phyloP scores from a whole-genome alignment of 2,888 invertebrate species.

The Uloborus plumipes region DNA sequence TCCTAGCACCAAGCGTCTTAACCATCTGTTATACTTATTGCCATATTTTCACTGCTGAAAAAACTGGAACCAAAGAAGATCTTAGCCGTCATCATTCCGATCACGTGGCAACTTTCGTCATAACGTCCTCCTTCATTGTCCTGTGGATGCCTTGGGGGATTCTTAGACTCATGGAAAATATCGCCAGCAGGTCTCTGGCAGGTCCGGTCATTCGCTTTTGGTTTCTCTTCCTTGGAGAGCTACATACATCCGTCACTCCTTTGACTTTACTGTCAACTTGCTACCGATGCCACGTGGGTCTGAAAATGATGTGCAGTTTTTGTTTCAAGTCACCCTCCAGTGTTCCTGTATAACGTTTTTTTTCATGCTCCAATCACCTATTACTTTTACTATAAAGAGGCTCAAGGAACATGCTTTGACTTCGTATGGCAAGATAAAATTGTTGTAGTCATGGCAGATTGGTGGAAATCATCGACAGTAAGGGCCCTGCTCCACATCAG shows the following conservation, averaged over 20 bases:
- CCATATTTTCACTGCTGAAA: conserved; percentile 90
- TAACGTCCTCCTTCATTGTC: conserved; percentile 30
- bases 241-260: conserved; percentile 38
- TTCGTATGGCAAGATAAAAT: no score
- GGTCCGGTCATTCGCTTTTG: conserved; percentile 31
- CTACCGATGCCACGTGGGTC: conserved; percentile 31
- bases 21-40: conserved; percentile 94
- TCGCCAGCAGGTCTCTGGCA: conserved; percentile 15
- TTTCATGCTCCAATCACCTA: no score
- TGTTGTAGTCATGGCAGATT: no score
- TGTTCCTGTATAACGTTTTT: conserved; percentile 4
- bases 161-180: conserved; percentile 14
- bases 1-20: conserved; percentile 92
- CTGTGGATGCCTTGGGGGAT: conserved; percentile 56
- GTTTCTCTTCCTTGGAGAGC: conserved; percentile 42
- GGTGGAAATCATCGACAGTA: no score
- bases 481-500: no score
- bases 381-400: no score
- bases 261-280: conserved; percentile 22
- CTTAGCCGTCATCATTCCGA: conserved; percentile 17
- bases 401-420: no score
- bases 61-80: conserved; percentile 72
- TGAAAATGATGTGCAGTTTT: conserved; percentile 31
- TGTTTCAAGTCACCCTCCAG: conserved; percentile 36
- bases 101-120: conserved; percentile 38